Evolutionary conservation across 2,797 vertebrate genomes (phyloP), one percentile per base, ranked within the genome.

Genomic region (Octomys mimax): DNA sequence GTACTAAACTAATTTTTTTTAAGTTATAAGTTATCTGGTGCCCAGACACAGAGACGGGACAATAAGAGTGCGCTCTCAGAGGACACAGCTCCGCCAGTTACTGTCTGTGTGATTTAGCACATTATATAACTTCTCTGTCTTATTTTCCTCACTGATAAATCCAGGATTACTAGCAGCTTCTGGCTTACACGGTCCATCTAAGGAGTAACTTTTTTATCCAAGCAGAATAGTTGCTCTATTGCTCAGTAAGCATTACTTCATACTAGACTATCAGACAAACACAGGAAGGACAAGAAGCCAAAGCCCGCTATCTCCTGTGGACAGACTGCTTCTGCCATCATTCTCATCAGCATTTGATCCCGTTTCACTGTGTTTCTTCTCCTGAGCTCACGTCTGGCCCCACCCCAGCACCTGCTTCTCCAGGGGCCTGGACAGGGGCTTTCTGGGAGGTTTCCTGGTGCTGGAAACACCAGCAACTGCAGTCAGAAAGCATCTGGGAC

Each of bases 71-170:
- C 9, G 36, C 31, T 13, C 68, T 49, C 81, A 71, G 68, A n/a
- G 19, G 4, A 78, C 8, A 61, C 6, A 52, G 9, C 0, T 6
- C 31, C 1, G n/a, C 19, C 42, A 22, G 13, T 70, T 73, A 66
- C 1, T 70, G 18, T 66, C 28, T 75, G 28, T 22, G 8, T 31
- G 33, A 73, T 24, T 21, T 57, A 42, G 5, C n/a, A 59, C 84
- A 54, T 79, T 88, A 39, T 19, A 87, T 61, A 92, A 85, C 2
- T 28, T 90, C 28, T 33, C 14, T 31, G 5, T 78, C 31, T 87
- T 26, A 77, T 4, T 64, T 92, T 96, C 39, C 21, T 90, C 13
- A n/a, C 73, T 78, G 73, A 87, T 49, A 94, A 89, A 88, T 73
- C 31, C 14, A 90, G 26, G 28, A 52, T 19, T 88, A 61, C 61